These are phyloP conservation scores for Nephila pilipes DNA, from an alignment of 1,140 invertebrate genomes.

Conservation along the genomic window DNA sequence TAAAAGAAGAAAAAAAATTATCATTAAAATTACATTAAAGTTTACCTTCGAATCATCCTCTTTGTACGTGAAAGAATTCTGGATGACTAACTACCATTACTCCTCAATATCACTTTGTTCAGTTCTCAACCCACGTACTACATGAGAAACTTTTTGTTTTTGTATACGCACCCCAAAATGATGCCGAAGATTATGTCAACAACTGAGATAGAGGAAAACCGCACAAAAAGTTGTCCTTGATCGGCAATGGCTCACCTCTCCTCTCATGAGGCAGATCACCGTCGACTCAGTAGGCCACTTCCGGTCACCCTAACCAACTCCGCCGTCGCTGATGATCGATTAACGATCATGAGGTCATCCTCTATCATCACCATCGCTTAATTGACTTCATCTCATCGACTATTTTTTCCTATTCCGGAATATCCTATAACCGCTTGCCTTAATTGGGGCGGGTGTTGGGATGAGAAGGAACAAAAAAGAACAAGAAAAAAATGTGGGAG, in stretches of 20 bases:
- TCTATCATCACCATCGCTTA: not conserved
- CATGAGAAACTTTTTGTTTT: not conserved
- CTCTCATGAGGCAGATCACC: not conserved
- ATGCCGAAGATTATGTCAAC: not conserved
- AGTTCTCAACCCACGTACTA: not conserved
- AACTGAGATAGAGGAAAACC: not conserved
- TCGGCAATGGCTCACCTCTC: not conserved
- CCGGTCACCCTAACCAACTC: conserved; percentile 15
- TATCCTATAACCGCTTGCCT: not conserved
- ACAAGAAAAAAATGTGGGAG: not conserved
- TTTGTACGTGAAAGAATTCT: too few relatives aligned
- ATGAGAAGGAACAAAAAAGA: not conserved
- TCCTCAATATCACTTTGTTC: not conserved
- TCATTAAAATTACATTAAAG: too few relatives aligned
- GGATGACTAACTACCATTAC: too few relatives aligned
- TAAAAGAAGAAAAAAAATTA: too few relatives aligned
- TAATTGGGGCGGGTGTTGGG: not conserved
- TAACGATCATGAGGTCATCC: conserved; percentile 4
- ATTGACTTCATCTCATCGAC: not conserved
- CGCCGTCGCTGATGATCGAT: conserved; percentile 6
- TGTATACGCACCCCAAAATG: not conserved
- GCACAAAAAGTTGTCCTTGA: not conserved
- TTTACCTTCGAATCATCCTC: too few relatives aligned
- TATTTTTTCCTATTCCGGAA: not conserved
- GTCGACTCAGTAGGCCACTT: not conserved